These are phyloP conservation scores for Vollenhovia emeryi DNA, from an alignment of 1,140 invertebrate species.

Conservation along the genomic window DNA sequence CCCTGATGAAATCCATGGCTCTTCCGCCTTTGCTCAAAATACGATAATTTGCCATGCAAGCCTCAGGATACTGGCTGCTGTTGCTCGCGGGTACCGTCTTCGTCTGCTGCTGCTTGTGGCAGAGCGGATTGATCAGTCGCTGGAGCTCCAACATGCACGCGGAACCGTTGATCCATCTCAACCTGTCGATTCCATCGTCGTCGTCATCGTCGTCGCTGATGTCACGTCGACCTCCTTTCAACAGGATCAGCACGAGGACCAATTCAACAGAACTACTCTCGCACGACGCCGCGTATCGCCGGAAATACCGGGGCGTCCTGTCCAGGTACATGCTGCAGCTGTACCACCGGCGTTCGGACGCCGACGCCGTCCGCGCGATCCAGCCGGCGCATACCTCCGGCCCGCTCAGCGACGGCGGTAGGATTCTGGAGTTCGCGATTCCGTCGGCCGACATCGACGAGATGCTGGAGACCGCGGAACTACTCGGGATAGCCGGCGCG, in stretches of 20 bases:
- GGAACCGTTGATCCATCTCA: conserved; percentile 80
- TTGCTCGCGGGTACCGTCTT: conserved; percentile 62
- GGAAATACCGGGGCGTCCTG: conserved; percentile 69
- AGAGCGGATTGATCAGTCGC: conserved; percentile 69
- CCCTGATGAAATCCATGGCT: not conserved
- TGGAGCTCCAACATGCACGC: conserved; percentile 73
- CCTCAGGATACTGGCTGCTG: conserved; percentile 43
- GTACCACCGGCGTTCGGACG: conserved; percentile 78
- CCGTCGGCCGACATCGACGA: conserved; percentile 74
- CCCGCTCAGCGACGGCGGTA: conserved; percentile 72
- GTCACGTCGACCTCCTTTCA: conserved; percentile 3
- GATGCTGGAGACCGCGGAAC: conserved; percentile 78
- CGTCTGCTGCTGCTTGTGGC: conserved; percentile 77
- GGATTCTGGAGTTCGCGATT: conserved; percentile 78
- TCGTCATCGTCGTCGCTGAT: conserved; percentile 34
- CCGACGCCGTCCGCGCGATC: conserved; percentile 80
- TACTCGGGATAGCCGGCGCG: conserved; percentile 78
- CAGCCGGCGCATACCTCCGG: conserved; percentile 77
- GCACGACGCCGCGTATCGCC: conserved; percentile 48
- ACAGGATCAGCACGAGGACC: conserved; percentile 52
- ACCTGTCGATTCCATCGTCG: conserved; percentile 76
- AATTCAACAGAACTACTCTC: too few species aligned
- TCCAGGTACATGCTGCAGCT: conserved; percentile 82
- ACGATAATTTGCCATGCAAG: not conserved
- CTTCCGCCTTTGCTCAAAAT: not conserved